Base-by-base conservation (phyloP, 2,797 vertebrate species). In the Neomorphus geoffroyi region DNA sequence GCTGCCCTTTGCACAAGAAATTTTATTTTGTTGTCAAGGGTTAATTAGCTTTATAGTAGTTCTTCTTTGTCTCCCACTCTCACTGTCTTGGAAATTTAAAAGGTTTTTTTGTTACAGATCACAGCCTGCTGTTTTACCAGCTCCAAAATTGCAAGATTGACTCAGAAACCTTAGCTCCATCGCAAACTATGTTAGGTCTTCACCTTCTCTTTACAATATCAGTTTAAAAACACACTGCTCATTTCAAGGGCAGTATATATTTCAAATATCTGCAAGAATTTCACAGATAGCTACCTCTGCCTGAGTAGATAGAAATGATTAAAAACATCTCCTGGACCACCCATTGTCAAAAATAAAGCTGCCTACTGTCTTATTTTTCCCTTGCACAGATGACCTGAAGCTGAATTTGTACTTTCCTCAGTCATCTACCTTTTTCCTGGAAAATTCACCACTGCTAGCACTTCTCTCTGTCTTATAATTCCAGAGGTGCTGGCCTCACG, bases 221-320 rank as follows among this genome's bases (percentile, higher is more conserved):
- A 54, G 13, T 92, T 79, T 81, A 66, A 88, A 85, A 91, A 70
- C 54, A 43, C 30, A 27, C 28, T 45, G 43, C 28, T 92, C 51
- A 48, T 90, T 94, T 92, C 62, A 92, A 92, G 78, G 82, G n/a
- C 70, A 88, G 51, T 70, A 58, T 70, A 18, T 5, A 88, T 92
- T 71, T 79, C 45, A 90, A 83, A 48, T 71, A 83, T 26, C 41
- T 13, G 6, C 35, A 39, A 18, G 33, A 69, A 23, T 88, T 86
- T 84, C 45, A 66, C 27, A 58, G 43, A 39, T 54, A 74, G 71
- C 43, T 85, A 30, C 35, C 45, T 74, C 18, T 46, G 13, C 33
- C 48, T 72, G 62, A 56, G 33, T 60, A 22, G 28, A 69, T 16
- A 80, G 24, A 91, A 95, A 60, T 92, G 0, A 95, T 90, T 94